Base-by-base conservation (phyloP, 2,888 invertebrate genomes). In the Drosophila mulleri region DNA sequence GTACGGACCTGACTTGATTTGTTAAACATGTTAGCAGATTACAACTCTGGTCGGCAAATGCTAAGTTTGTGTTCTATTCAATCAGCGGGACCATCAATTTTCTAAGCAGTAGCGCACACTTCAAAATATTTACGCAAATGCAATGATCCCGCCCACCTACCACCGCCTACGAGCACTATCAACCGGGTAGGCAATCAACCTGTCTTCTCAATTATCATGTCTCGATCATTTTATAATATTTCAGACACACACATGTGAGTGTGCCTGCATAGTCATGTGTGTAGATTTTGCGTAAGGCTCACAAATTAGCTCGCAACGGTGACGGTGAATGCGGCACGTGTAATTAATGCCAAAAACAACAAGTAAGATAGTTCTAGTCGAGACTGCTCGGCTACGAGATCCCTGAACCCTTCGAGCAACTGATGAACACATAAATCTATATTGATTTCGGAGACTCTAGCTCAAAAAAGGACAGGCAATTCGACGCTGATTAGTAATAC, bases 321-420 rank as follows among this genome's bases (percentile, higher is more conserved):
- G 78, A 78, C 80, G 78, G 83, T 83, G 83, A 29, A 54, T 52
- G 37, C 23, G 60, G 70, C 80, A 71, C 80, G 82, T 79, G 82
- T 82, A 80, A 80, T 80, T 73, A 84, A 74, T 82, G 65, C 59
- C 45, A 26, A 9, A 26, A 50, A 48, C 3, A 62, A 52, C 29
- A 29, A 29, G 29, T 29, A 8, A 29, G 29, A 29, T 29, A 29
- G 29, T 8, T 29, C 29, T 8, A 29, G 29, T 29, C 29, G 29
- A 29, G 8, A 9, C 8, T 29, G 29, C 29, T 29, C 29, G 29
- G 8, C 29, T 29, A 29, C 8, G 8, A 29, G 29, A 29, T 29
- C 1, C 29, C 7, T 29, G 29, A 29, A 29, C 29, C 8, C 8
- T 29, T 8, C 2, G 8, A 29, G 29, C 2, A 29, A 8, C 1